These are phyloP conservation scores for Acridotheres tristis DNA, from an alignment of 2,797 vertebrate genomes.

Conservation along the genomic window DNA sequence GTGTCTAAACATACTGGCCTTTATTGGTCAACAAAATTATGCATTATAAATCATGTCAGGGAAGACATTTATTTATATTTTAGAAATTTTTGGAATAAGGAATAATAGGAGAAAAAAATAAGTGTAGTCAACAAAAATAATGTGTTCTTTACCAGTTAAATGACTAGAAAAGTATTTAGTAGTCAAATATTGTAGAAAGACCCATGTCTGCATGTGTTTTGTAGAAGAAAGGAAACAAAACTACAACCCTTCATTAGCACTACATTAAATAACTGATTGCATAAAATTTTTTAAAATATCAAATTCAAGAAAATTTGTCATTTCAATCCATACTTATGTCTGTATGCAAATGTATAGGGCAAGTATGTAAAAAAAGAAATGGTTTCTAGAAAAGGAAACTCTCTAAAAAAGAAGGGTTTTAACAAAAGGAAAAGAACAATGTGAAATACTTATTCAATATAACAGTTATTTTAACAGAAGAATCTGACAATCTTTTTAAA, in stretches of 20 bases:
- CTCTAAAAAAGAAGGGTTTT: not conserved
- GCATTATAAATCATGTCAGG: not conserved
- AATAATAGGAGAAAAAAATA: not conserved
- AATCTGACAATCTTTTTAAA: not conserved
- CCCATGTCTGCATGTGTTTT: fast-evolving
- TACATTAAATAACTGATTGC: not conserved
- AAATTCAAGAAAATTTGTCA: not conserved
- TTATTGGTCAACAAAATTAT: not conserved
- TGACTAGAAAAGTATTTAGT: not conserved
- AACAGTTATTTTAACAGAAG: not conserved
- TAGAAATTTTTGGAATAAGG: not conserved
- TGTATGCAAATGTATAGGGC: not conserved
- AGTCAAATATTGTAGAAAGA: not conserved
- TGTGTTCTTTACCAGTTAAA: not conserved
- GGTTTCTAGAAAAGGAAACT: not conserved
- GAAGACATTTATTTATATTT: not conserved
- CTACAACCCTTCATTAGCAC: not conserved
- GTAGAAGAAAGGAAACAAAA: not conserved
- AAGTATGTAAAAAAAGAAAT: not conserved
- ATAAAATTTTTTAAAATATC: not conserved
- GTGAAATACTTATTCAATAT: not conserved
- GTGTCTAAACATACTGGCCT: not conserved
- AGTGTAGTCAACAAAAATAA: not conserved
- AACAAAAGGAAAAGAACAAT: not conserved
- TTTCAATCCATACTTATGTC: not conserved